Conservation (phyloP, 2,797 vertebrate genomes). For the Steatocranus sp. region DNA sequence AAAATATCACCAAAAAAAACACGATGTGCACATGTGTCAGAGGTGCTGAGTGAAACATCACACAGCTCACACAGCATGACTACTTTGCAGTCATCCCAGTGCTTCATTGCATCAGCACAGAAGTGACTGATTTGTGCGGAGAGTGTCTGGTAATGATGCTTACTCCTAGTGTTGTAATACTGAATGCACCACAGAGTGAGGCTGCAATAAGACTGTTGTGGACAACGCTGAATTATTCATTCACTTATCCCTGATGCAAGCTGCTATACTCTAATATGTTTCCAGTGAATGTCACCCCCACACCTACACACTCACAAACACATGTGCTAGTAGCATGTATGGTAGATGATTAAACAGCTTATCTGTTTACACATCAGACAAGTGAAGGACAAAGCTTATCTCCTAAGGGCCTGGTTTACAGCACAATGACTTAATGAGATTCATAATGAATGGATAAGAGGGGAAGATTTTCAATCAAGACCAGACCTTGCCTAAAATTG, state of each 20-base stretch:
- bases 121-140: neutral
- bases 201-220: neutral
- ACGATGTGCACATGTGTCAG: neutral
- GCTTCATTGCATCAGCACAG: slow-evolving; percentile 19
- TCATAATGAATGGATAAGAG: slow-evolving; percentile 55
- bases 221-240: neutral
- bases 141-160: neutral
- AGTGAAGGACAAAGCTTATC: slow-evolving; percentile 51
- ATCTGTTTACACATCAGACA: slow-evolving; percentile 58
- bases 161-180: neutral
- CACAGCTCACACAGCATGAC: neutral
- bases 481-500: slow-evolving; percentile 38
- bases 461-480: slow-evolving; percentile 51
- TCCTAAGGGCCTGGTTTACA: slow-evolving; percentile 45
- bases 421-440: slow-evolving; percentile 56
- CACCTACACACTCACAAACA: neutral
- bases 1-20: neutral
- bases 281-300: neutral
- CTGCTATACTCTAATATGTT: neutral
- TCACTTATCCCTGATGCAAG: neutral
- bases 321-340: neutral
- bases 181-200: neutral
- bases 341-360: slow-evolving; percentile 35
- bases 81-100: neutral
- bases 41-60: neutral